phyloP scores from a whole-genome alignment of 1,140 invertebrate species.

The Thalassaphorura encarpata region DNA sequence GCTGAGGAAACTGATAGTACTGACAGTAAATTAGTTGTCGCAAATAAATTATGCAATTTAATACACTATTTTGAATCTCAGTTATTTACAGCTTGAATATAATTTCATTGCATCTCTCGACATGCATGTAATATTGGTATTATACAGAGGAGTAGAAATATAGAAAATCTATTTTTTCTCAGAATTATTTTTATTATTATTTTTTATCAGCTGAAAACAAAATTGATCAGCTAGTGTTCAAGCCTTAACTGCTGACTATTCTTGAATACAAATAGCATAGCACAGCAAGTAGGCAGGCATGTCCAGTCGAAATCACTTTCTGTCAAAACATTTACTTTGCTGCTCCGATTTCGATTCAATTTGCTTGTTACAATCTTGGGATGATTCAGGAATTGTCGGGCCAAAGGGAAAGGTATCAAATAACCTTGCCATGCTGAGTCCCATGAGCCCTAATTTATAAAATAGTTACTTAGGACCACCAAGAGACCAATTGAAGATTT shows the following conservation, averaged over 20 bases:
- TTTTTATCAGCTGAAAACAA: no score
- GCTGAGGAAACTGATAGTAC: no score
- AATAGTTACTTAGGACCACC: background rate
- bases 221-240: no score
- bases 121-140: no score
- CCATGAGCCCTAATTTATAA: constrained; percentile 3
- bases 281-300: background rate
- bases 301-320: background rate
- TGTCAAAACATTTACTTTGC: background rate
- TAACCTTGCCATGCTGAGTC: background rate
- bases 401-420: background rate
- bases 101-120: no score
- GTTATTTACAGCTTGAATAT: no score
- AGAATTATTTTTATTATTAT: no score
- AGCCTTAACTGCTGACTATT: background rate
- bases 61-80: no score
- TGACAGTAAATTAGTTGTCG: no score
- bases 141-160: no score
- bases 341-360: background rate
- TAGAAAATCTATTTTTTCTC: no score
- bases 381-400: background rate
- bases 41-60: no score
- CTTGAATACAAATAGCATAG: background rate
- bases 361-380: background rate
- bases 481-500: background rate